Percentiles rank a stretch among this genome's conserved stretches.
These are phyloP conservation scores for Hydropsyche betteni DNA, from an alignment of 2,888 invertebrate species.

Conservation along the genomic window DNA sequence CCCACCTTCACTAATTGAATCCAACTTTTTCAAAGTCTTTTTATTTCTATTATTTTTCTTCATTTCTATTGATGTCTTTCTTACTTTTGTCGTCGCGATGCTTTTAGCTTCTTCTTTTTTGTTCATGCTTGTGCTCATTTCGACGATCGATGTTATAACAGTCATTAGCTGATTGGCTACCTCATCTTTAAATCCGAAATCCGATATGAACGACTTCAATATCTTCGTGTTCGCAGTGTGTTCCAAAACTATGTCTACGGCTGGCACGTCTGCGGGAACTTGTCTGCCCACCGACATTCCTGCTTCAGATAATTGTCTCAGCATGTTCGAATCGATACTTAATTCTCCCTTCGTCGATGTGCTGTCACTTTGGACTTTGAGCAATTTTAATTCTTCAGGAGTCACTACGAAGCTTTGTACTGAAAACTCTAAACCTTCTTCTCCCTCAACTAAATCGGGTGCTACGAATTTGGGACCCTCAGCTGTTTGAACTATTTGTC, in stretches of 20 bases:
- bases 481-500: constrained; percentile 78
- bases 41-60: constrained; percentile 42
- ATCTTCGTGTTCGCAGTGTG: constrained; percentile 64
- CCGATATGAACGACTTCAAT: constrained; percentile 63
- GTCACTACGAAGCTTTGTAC: constrained; percentile 74
- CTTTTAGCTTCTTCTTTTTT: constrained; percentile 56
- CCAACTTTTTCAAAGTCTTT: constrained; percentile 12
- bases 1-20: constrained; percentile 53
- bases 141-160: constrained; percentile 64
- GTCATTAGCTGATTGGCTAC: constrained; percentile 66
- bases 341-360: constrained; percentile 68
- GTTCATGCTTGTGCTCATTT: constrained; percentile 65
- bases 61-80: constrained; percentile 57
- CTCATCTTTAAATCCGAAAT: constrained; percentile 64
- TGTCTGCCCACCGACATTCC: constrained; percentile 75
- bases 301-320: constrained; percentile 73
- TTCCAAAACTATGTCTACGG: constrained; percentile 68
- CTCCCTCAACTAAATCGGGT: constrained; percentile 73
- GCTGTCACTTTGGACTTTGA: constrained; percentile 63
- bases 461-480: constrained; percentile 76
- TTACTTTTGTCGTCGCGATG: constrained; percentile 53
- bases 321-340: constrained; percentile 72
- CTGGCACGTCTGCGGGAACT: constrained; percentile 69
- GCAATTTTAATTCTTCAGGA: constrained; percentile 63
- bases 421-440: constrained; percentile 74